Conservation (phyloP, 2,113 vertebrate genomes). For the Romanogobio albipinnatus region DNA sequence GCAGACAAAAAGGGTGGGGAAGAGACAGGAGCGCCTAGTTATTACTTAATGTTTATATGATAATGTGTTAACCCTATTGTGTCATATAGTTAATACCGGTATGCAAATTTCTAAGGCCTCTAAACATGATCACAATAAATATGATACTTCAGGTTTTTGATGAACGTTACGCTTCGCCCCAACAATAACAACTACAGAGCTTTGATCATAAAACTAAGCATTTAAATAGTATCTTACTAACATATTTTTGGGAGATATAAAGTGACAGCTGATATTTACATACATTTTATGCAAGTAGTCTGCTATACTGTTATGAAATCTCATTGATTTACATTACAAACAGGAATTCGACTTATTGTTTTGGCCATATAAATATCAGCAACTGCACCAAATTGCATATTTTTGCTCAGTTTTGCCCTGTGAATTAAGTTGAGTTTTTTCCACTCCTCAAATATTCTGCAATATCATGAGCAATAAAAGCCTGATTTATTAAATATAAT, state of each 20-base stretch:
- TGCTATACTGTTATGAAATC: no score
- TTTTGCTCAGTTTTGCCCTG: background rate
- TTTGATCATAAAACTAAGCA: background rate
- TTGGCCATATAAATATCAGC: background rate
- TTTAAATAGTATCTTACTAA: no score
- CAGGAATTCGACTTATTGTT: no score
- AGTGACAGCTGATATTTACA: no score
- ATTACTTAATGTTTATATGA: background rate
- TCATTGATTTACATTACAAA: no score
- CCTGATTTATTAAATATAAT: background rate
- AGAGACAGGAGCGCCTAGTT: conserved; percentile 20
- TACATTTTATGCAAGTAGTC: no score
- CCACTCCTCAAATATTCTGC: no score
- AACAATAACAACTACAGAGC: background rate
- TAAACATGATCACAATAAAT: background rate
- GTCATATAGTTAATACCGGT: background rate
- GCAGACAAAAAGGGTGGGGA: conserved; percentile 52
- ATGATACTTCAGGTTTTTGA: no score
- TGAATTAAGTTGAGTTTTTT: background rate
- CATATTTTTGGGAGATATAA: no score
- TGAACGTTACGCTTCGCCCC: background rate
- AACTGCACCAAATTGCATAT: no score
- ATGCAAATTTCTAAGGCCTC: background rate
- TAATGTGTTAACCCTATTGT: background rate
- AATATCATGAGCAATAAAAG: background rate